Percentiles rank a stretch among this genome's conserved stretches.
phyloP scores from a whole-genome alignment of 2,113 vertebrate genomes.

The Limnothrissa miodon region DNA sequence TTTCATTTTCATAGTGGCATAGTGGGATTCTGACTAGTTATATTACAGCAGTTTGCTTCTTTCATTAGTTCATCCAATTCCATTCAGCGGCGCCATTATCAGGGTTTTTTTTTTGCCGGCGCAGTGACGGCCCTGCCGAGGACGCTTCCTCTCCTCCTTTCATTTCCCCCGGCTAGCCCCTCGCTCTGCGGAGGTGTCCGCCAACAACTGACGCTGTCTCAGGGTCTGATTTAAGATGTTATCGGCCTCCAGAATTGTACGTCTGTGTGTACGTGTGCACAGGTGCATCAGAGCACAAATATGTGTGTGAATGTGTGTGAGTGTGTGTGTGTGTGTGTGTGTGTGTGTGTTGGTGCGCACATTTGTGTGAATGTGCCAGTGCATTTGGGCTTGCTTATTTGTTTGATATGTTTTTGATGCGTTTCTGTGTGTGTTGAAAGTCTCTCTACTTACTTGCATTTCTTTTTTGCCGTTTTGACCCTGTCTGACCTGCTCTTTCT shows the following conservation, averaged over 20 bases:
- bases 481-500: neutral
- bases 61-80: neutral
- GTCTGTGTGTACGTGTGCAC: neutral
- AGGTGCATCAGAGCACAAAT: neutral
- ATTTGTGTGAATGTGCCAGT: neutral
- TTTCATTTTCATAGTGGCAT: conserved; percentile 15
- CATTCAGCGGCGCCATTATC: neutral
- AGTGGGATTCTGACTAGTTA: neutral
- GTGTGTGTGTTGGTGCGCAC: neutral
- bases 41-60: neutral
- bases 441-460: too few relatives aligned
- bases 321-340: neutral
- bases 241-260: neutral
- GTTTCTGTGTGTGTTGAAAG: neutral
- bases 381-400: neutral
- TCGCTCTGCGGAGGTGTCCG: neutral
- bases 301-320: neutral
- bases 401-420: neutral
- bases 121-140: neutral
- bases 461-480: too few relatives aligned
- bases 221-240: neutral
- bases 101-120: too few relatives aligned
- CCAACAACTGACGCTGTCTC: neutral
- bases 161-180: neutral
- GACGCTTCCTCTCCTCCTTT: neutral